Conservation (phyloP, 2,113 vertebrate species). For the Colistium nudipinnis region DNA sequence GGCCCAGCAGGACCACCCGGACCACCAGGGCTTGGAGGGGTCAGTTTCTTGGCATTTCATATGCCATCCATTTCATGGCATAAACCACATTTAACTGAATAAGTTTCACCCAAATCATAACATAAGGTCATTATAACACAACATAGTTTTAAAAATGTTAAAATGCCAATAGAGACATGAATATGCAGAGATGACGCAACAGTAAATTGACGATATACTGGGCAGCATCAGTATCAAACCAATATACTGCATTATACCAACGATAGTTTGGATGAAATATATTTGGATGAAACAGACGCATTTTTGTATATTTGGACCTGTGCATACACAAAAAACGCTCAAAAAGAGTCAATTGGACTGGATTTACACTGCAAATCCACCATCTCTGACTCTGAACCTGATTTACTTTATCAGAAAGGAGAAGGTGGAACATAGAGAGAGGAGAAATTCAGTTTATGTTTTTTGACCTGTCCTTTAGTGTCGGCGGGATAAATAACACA, state of each 20-base stretch:
- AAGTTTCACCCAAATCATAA: too few relatives aligned
- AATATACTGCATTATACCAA: too few relatives aligned
- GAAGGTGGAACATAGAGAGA: background rate
- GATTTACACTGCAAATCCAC: too few relatives aligned
- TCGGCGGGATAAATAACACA: background rate
- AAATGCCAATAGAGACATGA: background rate
- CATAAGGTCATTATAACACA: too few relatives aligned
- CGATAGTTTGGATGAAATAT: too few relatives aligned
- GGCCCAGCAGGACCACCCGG: constrained; percentile 87
- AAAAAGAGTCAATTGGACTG: background rate
- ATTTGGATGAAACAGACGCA: too few relatives aligned
- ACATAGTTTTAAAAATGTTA: background rate
- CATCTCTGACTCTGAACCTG: too few relatives aligned
- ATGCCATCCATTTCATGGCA: background rate
- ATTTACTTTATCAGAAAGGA: background rate
- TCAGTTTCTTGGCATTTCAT: constrained; percentile 72
- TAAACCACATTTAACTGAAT: background rate
- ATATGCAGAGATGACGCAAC: background rate
- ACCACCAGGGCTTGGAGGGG: constrained; percentile 88
- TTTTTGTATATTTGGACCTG: background rate
- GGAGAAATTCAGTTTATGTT: background rate
- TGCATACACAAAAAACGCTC: background rate
- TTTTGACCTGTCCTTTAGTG: background rate
- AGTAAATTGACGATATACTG: background rate
- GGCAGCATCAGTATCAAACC: background rate